Evolutionary conservation across 1,140 invertebrate species (phyloP).

Genomic region (Bombus breviceps): DNA sequence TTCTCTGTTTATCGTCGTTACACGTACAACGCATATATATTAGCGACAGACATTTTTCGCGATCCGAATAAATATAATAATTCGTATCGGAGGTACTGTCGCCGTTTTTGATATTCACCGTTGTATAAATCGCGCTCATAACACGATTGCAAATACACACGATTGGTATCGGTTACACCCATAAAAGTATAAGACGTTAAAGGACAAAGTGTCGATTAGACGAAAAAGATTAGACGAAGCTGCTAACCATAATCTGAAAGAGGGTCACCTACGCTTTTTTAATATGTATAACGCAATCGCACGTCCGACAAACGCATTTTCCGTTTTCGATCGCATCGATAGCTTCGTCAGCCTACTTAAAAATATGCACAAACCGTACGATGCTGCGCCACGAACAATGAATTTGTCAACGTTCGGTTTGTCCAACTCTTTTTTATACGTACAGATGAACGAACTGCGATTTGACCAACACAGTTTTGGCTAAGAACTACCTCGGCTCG

Average conservation of each 20-base stretch:
- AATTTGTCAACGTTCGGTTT: neutral
- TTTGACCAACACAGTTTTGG: too few relatives aligned
- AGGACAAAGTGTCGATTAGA: too few relatives aligned
- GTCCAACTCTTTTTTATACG: too few relatives aligned
- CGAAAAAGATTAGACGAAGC: neutral
- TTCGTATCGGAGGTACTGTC: too few relatives aligned
- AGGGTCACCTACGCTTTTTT: neutral
- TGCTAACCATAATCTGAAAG: neutral
- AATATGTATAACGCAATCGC: neutral
- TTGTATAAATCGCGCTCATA: too few relatives aligned
- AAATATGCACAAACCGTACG: neutral
- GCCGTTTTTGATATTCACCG: rapidly evolving
- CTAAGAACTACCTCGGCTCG: too few relatives aligned
- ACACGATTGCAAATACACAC: rapidly evolving
- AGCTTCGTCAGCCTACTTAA: neutral
- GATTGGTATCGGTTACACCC: too few relatives aligned
- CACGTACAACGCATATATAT: too few relatives aligned
- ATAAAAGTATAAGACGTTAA: rapidly evolving
- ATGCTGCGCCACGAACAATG: neutral
- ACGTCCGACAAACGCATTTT: neutral
- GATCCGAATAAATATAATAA: too few relatives aligned
- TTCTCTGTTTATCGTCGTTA: too few relatives aligned
- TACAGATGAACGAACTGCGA: too few relatives aligned
- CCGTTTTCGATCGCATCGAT: neutral
- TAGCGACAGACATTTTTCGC: too few relatives aligned